Percentiles rank a stretch among this genome's conserved stretches.
Evolutionary conservation across 2,888 invertebrate species (phyloP).

Genomic region (Embidobia sp.): DNA sequence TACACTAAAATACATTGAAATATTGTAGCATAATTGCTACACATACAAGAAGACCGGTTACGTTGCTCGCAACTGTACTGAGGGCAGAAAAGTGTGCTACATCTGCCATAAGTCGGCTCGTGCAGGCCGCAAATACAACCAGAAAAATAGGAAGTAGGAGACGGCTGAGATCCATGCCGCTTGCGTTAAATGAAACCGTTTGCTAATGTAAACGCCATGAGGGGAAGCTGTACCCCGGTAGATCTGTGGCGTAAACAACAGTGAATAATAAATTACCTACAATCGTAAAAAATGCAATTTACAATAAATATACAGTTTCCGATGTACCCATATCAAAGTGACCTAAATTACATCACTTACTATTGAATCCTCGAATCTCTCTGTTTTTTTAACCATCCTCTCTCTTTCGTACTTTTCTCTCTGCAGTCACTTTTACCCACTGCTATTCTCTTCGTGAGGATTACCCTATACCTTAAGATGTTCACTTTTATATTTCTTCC

Average conservation of each 20-base stretch:
- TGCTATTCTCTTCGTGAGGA: conserved; percentile 78
- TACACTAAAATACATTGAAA: conserved; percentile 82
- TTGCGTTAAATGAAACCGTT: conserved; percentile 79
- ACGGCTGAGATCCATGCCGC: conserved; percentile 77
- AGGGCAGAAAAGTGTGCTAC: conserved; percentile 91
- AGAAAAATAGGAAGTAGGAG: conserved; percentile 86
- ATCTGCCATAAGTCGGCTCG: conserved; percentile 95
- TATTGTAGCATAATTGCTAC: conserved; percentile 84
- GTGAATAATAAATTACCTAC: conserved; percentile 74
- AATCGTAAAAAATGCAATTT: conserved; percentile 71
- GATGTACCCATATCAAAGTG: conserved; percentile 65
- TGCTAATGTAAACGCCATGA: conserved; percentile 77
- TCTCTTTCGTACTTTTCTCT: conserved; percentile 9
- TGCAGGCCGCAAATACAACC: conserved; percentile 94
- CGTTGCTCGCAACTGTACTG: conserved; percentile 86
- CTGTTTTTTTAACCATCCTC: conserved; percentile 40
- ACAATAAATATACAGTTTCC: conserved; percentile 75
- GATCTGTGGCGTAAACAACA: conserved; percentile 74
- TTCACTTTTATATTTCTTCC: conserved; percentile 9
- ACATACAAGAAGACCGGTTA: conserved; percentile 88
- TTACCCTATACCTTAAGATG: conserved; percentile 73
- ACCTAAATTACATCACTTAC: conserved; percentile 71
- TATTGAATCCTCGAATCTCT: conserved; percentile 66
- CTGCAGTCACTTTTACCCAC: conserved; percentile 63
- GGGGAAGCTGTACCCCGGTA: conserved; percentile 78